These are phyloP conservation scores for Odontocolon sp. DNA, from an alignment of 2,888 invertebrate genomes.

Conservation along the genomic window DNA sequence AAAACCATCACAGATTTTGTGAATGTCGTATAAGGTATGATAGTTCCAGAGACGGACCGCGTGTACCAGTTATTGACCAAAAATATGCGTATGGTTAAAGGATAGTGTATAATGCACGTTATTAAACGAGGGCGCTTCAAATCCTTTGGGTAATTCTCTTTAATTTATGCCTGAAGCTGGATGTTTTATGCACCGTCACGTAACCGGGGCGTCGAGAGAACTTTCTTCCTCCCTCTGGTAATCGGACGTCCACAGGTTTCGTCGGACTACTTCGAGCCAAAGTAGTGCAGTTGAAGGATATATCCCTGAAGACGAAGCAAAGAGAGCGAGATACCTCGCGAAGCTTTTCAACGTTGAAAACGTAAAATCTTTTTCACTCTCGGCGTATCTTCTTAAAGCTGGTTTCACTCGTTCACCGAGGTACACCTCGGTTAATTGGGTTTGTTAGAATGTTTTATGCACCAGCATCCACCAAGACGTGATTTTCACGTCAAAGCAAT, in stretches of 20 bases:
- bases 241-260: slow-evolving; percentile 51
- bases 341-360: not conserved
- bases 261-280: slow-evolving; percentile 41
- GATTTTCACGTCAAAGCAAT: slow-evolving; percentile 56
- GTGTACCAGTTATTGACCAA: no score
- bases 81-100: no score
- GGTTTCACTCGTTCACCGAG: not conserved
- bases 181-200: slow-evolving; percentile 66
- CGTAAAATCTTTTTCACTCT: not conserved
- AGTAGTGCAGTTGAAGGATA: no score
- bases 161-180: slow-evolving; percentile 64
- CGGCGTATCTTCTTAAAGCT: slow-evolving; percentile 6
- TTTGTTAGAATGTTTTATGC: slow-evolving; percentile 61
- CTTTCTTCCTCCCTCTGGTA: slow-evolving; percentile 34
- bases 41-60: slow-evolving; percentile 9
- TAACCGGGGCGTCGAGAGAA: slow-evolving; percentile 46
- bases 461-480: slow-evolving; percentile 58
- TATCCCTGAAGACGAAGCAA: slow-evolving; percentile 39
- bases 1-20: no score
- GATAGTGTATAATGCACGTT: slow-evolving; percentile 28
- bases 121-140: slow-evolving; percentile 51
- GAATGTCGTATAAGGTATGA: no score
- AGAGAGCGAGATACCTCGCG: not conserved
- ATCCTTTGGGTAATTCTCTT: slow-evolving; percentile 66
- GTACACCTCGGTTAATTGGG: slow-evolving; percentile 56